Base-by-base conservation (phyloP, 2,797 vertebrate genomes). In the Otolemur crassicaudatus region DNA sequence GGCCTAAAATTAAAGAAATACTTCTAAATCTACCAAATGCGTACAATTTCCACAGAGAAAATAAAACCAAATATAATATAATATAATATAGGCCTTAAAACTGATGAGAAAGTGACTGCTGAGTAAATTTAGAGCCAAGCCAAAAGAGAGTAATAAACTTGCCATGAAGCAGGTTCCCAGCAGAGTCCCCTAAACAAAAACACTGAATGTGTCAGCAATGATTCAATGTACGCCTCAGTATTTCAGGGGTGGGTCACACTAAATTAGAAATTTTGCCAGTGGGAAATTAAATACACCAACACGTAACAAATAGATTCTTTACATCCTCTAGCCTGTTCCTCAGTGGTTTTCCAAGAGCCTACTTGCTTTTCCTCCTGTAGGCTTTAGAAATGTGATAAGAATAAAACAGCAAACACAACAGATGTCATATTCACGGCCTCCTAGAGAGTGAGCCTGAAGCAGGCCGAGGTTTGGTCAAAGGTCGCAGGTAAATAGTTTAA, bases 101-200 rank as follows among this genome's bases (percentile, higher is more conserved):
- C 43, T 20, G 17, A 92, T 31, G 46, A 61, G 27, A 61, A 76
- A 83, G 37, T 22, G 87, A 72, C 61, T 7, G 46, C 23, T n/a
- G 20, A 29, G 73, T 72, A 91, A 81, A 85, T 27, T 86, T 34
- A 79, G 83, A 92, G 53, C 29, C 67, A 88, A 72, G 73, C 79
- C 80, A 91, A 91, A 82, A 72, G 84, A 83, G 94, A 93, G 60
- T n/a, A 65, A 87, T 58, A 40, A 94, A 79, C 56, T 73, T 82
- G 69, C 61, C 87, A 56, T 40, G 34, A 61, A 86, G 84, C 63
- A 75, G 65, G 27, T 63, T 94, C 69, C 65, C 73, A 88, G 83
- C 77, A 82, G 61, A 23, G 60, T 73, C 11, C 65, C 56, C 34
- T 72, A n/a, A 91, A 60, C 19, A 80, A 69, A 83, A 91, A 87